Conservation (phyloP, 2,888 invertebrate species). For the Cryptops parisi region DNA sequence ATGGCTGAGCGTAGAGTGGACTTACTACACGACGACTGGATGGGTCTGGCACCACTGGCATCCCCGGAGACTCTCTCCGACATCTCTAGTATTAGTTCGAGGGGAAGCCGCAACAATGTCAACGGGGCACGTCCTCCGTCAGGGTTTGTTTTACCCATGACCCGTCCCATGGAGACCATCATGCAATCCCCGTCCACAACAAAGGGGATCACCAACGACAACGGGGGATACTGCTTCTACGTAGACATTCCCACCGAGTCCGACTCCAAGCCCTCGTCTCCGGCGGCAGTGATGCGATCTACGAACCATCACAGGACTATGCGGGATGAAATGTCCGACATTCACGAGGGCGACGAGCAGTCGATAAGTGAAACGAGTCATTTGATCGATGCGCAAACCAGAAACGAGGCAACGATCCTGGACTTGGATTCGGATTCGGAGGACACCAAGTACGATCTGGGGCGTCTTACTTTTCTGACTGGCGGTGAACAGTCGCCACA, state of each 20-base stretch:
- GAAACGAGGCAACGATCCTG: background rate
- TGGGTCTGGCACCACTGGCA: slow-evolving; percentile 58
- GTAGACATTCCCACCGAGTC: slow-evolving; percentile 3
- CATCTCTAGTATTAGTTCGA: slow-evolving; percentile 58
- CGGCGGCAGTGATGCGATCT: background rate
- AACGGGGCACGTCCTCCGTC: slow-evolving; percentile 11
- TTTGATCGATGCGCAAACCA: background rate
- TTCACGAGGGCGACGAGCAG: background rate
- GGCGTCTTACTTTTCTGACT: slow-evolving; percentile 11
- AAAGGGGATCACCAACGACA: slow-evolving; percentile 1
- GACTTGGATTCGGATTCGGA: slow-evolving; percentile 16
- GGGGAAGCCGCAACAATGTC: slow-evolving; percentile 26
- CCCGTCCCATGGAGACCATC: slow-evolving; percentile 12
- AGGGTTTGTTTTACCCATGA: slow-evolving; percentile 16
- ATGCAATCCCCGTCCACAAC: slow-evolving; percentile 10
- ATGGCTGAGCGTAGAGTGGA: slow-evolving; percentile 24
- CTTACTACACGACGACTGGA: slow-evolving; percentile 41
- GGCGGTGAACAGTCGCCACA: background rate
- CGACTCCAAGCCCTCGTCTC: background rate
- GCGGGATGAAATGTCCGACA: background rate
- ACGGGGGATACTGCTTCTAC: background rate
- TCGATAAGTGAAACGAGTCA: background rate
- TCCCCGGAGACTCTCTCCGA: slow-evolving; percentile 70
- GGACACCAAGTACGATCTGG: slow-evolving; percentile 12
- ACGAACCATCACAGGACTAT: background rate